Conservation (phyloP, 1,140 invertebrate species). For the Phymastichus coffea region DNA sequence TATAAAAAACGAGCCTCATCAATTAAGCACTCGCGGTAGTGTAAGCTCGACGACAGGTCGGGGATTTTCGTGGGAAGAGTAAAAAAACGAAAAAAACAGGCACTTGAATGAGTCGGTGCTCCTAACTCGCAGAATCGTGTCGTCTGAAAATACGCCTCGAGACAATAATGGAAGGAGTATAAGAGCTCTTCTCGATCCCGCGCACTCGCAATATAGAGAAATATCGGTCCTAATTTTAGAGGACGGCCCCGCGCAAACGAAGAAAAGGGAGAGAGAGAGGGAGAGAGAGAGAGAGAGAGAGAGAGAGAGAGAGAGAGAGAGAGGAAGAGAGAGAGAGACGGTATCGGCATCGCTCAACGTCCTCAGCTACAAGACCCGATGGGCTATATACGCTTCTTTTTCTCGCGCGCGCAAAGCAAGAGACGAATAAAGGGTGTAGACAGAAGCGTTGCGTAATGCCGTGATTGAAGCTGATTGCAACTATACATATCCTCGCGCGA, state of each 20-base stretch:
- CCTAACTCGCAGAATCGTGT: too few relatives aligned
- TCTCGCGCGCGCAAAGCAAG: too few relatives aligned
- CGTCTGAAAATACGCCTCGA: too few relatives aligned
- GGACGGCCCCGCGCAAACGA: constrained; percentile 5
- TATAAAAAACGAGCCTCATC: constrained; percentile 10
- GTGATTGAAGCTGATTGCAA: too few relatives aligned
- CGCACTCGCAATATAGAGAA: constrained; percentile 8
- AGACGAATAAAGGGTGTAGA: too few relatives aligned
- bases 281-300: not conserved
- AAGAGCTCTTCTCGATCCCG: not conserved
- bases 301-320: constrained; percentile 13
- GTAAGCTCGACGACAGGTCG: not conserved
- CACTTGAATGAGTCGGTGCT: too few relatives aligned
- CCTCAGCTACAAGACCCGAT: constrained; percentile 49
- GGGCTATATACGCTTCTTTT: constrained; percentile 33
- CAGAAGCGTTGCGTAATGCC: too few relatives aligned
- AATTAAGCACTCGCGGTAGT: not conserved
- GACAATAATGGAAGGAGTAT: constrained; percentile 6
- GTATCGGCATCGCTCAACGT: constrained; percentile 52
- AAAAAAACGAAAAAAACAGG: too few relatives aligned
- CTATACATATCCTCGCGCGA: too few relatives aligned
- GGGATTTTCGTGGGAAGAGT: not conserved
- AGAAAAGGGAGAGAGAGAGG: constrained; percentile 10
- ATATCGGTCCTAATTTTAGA: constrained; percentile 33
- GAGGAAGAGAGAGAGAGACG: not conserved